phyloP scores from a whole-genome alignment of 2,888 invertebrate species.

The Trachelus iudaicus region DNA sequence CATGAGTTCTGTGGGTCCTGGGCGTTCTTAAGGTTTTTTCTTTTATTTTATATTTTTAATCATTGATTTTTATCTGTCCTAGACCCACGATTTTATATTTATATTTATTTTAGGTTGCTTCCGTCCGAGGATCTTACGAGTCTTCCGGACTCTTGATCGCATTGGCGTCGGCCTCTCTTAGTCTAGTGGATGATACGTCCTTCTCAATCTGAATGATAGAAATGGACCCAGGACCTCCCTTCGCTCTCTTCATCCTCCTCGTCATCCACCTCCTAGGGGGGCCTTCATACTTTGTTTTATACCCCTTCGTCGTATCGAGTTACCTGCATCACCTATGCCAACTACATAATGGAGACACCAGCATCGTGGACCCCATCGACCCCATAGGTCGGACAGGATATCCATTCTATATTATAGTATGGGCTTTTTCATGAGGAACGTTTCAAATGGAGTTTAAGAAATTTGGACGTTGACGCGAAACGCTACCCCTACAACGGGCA shows the following conservation, averaged over 20 bases:
- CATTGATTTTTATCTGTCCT: not conserved
- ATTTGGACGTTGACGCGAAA: not conserved
- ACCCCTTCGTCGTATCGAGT: slow-evolving; percentile 44
- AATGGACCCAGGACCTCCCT: not conserved
- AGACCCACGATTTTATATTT: not conserved
- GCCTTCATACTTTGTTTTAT: slow-evolving; percentile 26
- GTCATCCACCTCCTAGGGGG: not conserved
- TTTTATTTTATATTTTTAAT: not conserved
- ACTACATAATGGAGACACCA: slow-evolving; percentile 34
- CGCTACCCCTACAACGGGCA: slow-evolving; percentile 29
- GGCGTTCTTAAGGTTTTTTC: not conserved
- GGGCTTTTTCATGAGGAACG: not conserved
- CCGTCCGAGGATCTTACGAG: not conserved
- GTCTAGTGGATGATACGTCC: not conserved
- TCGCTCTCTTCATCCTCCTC: not conserved
- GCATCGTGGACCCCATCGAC: slow-evolving; percentile 22
- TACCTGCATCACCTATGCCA: slow-evolving; percentile 46
- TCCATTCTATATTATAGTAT: slow-evolving; percentile 51
- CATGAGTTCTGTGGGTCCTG: not conserved
- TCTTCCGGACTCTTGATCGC: not conserved
- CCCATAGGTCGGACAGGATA: slow-evolving; percentile 49
- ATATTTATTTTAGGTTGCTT: not conserved
- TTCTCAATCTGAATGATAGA: not conserved
- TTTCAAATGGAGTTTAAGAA: not conserved
- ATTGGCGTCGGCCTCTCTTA: not conserved